These are phyloP conservation scores for Anolis carolinensis DNA, from an alignment of 2,113 vertebrate species.

Conservation along the genomic window DNA sequence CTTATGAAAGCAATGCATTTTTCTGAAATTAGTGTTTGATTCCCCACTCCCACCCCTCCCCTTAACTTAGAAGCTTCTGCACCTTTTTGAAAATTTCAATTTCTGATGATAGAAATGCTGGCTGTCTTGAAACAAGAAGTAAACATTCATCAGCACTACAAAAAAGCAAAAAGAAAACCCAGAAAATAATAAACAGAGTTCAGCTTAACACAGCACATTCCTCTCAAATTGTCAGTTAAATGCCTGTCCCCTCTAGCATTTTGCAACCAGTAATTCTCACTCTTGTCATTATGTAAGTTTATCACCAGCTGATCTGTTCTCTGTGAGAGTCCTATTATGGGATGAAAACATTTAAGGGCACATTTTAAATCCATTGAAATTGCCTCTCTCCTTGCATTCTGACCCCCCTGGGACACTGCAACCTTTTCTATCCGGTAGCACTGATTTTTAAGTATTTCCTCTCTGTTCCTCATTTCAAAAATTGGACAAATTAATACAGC, in stretches of 20 bases:
- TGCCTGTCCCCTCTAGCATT: not conserved
- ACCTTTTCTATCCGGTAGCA: not conserved
- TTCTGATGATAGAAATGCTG: not conserved
- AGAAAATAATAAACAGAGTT: not conserved
- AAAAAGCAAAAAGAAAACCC: not conserved
- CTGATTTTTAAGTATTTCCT: no score
- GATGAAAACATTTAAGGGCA: not conserved
- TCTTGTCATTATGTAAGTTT: not conserved
- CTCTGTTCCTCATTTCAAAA: no score
- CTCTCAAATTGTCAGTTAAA: not conserved
- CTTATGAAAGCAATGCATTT: not conserved
- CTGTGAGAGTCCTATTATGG: not conserved
- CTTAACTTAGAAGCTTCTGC: not conserved
- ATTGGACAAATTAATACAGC: no score
- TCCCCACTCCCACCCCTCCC: no score
- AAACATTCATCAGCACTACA: not conserved
- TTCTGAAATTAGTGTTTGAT: not conserved
- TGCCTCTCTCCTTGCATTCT: not conserved
- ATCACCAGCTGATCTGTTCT: not conserved
- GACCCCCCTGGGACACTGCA: not conserved
- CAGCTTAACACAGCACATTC: not conserved
- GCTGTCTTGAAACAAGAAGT: not conserved
- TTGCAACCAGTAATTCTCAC: not conserved
- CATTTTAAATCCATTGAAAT: not conserved
- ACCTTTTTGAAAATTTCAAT: not conserved